Percentiles rank a stretch among this genome's conserved stretches.
Conservation (phyloP, 2,113 vertebrate genomes). For the Xiphophorus couchianus region DNA sequence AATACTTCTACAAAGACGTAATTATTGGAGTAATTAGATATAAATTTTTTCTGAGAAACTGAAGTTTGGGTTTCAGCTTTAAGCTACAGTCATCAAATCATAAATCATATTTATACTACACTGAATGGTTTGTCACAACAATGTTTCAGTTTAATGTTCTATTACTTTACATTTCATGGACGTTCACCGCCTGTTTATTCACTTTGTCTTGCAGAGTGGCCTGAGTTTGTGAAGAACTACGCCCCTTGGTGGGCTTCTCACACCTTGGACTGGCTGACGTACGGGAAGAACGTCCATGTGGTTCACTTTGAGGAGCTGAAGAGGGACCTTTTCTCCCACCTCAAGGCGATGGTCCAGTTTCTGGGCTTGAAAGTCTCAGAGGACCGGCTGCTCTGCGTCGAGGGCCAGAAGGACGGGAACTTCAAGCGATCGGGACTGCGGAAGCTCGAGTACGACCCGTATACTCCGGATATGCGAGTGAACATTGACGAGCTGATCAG, state of each 20-base stretch:
- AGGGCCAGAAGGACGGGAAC: constrained; percentile 96
- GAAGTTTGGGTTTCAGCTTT: too few relatives aligned
- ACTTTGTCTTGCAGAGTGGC: constrained; percentile 87
- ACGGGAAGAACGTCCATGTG: constrained; percentile 89
- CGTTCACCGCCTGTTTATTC: background rate
- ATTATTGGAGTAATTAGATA: background rate
- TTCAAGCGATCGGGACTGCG: constrained; percentile 94
- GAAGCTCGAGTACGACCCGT: constrained; percentile 94
- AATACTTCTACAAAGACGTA: background rate
- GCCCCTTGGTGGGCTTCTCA: constrained; percentile 97
- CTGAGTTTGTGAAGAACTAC: constrained; percentile 94
- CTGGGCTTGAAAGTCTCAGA: constrained; percentile 85
- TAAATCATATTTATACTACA: background rate
- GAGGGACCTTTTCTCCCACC: constrained; percentile 86
- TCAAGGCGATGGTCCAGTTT: constrained; percentile 90
- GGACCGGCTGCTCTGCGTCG: constrained; percentile 94
- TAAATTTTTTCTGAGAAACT: background rate
- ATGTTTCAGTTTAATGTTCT: background rate
- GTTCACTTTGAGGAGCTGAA: constrained; percentile 95
- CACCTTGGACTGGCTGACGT: constrained; percentile 93
- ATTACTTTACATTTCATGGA: background rate
- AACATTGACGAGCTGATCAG: constrained; percentile 87
- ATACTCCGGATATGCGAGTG: constrained; percentile 88
- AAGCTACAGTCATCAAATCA: too few relatives aligned
- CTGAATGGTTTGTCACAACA: background rate